These are phyloP conservation scores for Geococcyx californianus DNA, from an alignment of 2,113 vertebrate species.

Conservation along the genomic window DNA sequence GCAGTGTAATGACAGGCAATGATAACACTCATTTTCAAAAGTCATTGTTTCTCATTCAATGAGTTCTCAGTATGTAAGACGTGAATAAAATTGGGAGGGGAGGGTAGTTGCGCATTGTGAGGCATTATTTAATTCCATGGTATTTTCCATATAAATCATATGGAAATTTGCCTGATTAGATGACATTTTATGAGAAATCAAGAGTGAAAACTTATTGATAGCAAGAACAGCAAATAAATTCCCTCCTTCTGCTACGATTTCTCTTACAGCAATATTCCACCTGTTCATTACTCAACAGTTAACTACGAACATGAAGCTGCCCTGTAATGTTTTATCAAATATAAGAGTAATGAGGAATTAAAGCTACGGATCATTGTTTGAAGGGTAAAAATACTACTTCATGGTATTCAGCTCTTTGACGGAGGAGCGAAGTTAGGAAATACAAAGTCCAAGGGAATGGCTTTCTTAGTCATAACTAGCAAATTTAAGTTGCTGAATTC, in stretches of 20 bases:
- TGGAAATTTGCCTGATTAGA: not conserved
- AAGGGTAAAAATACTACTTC: not conserved
- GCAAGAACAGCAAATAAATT: not conserved
- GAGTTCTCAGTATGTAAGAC: not conserved
- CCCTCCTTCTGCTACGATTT: not conserved
- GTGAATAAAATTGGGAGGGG: not conserved
- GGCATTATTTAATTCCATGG: conserved; percentile 1
- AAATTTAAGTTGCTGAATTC: not conserved
- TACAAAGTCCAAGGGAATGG: not conserved
- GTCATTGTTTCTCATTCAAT: not conserved
- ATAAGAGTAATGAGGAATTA: not conserved
- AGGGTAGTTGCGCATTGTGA: not conserved
- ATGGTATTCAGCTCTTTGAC: not conserved
- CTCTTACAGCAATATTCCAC: not conserved
- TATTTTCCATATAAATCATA: conserved; percentile 26
- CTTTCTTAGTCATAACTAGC: not conserved
- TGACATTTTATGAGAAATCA: not conserved
- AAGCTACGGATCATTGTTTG: not conserved
- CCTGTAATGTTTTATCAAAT: not conserved
- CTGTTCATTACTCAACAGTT: not conserved
- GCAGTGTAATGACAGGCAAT: not conserved
- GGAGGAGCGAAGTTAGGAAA: not conserved
- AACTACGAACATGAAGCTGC: not conserved
- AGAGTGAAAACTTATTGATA: not conserved
- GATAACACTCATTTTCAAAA: not conserved